Percentiles rank a stretch among this genome's conserved stretches.
Conservation (phyloP, 2,888 invertebrate genomes). For the Tetrapedia diversipes region DNA sequence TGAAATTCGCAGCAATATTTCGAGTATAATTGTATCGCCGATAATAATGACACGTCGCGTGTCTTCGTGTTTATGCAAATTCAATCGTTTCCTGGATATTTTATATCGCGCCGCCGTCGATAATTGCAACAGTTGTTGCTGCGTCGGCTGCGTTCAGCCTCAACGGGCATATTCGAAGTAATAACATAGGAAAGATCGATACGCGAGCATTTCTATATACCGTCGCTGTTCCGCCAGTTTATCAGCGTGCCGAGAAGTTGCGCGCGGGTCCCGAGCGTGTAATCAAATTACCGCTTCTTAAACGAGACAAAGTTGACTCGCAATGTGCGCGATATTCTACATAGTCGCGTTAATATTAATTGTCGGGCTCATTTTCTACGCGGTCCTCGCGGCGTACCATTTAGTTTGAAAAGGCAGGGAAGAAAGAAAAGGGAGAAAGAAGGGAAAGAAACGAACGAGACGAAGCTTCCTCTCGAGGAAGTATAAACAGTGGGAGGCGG, state of each 20-base stretch:
- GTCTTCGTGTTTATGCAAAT: not conserved
- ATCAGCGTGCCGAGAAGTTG: slow-evolving; percentile 17
- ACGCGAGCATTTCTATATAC: not conserved
- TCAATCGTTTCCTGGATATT: slow-evolving; percentile 19
- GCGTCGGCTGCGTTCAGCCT: not conserved
- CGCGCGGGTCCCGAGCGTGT: not conserved
- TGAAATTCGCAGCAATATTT: slow-evolving; percentile 7
- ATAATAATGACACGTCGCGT: not conserved
- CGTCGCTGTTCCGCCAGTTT: no score
- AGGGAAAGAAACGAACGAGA: not conserved
- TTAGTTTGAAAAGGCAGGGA: slow-evolving; percentile 44
- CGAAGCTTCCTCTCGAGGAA: no score
- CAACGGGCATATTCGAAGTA: not conserved
- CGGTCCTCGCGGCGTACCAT: slow-evolving; percentile 46
- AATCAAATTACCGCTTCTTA: slow-evolving; percentile 1
- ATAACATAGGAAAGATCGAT: not conserved
- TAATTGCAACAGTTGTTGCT: not conserved
- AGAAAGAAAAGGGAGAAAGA: not conserved
- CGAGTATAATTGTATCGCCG: slow-evolving; percentile 20
- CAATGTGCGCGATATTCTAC: slow-evolving; percentile 69
- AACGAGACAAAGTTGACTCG: not conserved
- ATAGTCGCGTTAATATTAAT: slow-evolving; percentile 58
- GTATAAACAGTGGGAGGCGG: no score
- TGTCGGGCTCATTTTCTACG: slow-evolving; percentile 57
- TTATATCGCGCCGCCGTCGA: slow-evolving; percentile 2